A percentile compares a stretch with the other conserved stretches of the same genome.
These are phyloP conservation scores for Charina bottae DNA, from an alignment of 2,113 vertebrate genomes.

Conservation along the genomic window DNA sequence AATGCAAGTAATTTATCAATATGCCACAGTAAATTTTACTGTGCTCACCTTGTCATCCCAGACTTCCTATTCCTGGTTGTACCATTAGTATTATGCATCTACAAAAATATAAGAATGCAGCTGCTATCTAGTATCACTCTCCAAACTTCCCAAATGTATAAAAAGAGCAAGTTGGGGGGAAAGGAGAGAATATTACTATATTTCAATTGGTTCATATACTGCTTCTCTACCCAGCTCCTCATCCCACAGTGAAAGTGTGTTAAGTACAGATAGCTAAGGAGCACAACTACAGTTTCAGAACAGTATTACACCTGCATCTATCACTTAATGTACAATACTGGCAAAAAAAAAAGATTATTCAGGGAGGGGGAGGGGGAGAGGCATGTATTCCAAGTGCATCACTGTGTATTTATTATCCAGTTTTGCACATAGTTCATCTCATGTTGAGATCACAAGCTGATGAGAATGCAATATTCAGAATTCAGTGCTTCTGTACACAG, in stretches of 20 bases:
- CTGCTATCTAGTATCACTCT: background rate
- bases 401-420: background rate
- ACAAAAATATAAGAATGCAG: background rate
- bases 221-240: background rate
- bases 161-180: background rate
- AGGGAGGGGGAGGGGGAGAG: background rate
- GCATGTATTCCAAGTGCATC: background rate
- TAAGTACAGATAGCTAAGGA: background rate
- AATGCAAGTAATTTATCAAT: background rate
- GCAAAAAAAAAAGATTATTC: background rate
- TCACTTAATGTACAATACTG: background rate
- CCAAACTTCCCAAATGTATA: background rate
- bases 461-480: constrained; percentile 1
- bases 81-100: background rate
- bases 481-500: background rate
- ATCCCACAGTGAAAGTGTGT: background rate
- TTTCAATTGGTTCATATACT: background rate
- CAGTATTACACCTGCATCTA: background rate
- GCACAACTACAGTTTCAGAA: background rate
- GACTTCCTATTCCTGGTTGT: background rate
- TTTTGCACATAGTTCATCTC: background rate
- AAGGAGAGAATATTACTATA: background rate
- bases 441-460: background rate
- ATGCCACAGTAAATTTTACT: background rate
- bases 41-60: background rate